Evolutionary conservation across 2,888 invertebrate genomes (phyloP).

Genomic region (Disparrhopalites patrizii): DNA sequence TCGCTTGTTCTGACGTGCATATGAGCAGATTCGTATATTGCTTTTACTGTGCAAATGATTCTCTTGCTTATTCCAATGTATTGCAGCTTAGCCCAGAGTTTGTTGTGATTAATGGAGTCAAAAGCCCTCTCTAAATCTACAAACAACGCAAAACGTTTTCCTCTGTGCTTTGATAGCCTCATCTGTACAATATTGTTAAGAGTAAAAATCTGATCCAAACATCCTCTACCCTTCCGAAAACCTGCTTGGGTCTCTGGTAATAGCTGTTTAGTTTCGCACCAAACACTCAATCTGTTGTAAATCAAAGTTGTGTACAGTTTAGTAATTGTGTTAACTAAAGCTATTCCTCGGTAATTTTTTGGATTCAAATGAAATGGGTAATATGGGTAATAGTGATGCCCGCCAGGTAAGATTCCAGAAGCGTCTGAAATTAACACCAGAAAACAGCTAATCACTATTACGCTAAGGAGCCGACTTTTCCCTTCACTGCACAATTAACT

Average conservation of each 20-base stretch:
- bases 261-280: conserved; percentile 36
- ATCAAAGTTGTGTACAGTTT: conserved; percentile 41
- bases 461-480: too few species aligned
- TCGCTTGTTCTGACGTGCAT: neutral
- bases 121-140: conserved; percentile 45
- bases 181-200: conserved; percentile 30
- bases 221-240: conserved; percentile 37
- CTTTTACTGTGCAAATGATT: conserved; percentile 24
- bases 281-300: conserved; percentile 27
- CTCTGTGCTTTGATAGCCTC: conserved; percentile 24
- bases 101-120: conserved; percentile 35
- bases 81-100: conserved; percentile 34
- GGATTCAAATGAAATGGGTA: too few species aligned
- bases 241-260: conserved; percentile 46
- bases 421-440: too few species aligned
- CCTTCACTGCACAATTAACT: too few species aligned
- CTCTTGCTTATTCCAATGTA: conserved; percentile 32
- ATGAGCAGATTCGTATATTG: neutral
- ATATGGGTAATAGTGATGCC: too few species aligned
- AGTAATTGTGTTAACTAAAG: conserved; percentile 28
- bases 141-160: conserved; percentile 39
- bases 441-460: too few species aligned
- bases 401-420: too few species aligned
- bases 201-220: conserved; percentile 42
- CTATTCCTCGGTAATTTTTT: conserved; percentile 35